Conservation (phyloP, 2,888 invertebrate species). For the Drosophila diplacantha region DNA sequence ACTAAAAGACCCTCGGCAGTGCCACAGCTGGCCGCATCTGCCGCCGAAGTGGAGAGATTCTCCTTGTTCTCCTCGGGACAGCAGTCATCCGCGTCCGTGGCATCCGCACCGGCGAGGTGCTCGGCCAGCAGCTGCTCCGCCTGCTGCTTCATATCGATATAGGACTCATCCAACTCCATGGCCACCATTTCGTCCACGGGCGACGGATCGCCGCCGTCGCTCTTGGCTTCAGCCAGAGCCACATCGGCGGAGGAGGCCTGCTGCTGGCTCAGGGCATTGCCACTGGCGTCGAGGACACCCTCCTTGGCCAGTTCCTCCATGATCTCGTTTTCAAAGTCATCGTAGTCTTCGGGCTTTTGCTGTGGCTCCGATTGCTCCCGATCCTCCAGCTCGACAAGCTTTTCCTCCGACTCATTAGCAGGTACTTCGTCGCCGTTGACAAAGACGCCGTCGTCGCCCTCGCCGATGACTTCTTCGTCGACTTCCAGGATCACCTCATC, state of each 20-base stretch:
- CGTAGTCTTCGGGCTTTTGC: conserved; percentile 36
- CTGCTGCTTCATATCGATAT: conserved; percentile 10
- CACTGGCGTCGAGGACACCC: conserved; percentile 55
- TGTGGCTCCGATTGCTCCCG: background rate
- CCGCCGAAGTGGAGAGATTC: conserved; percentile 46
- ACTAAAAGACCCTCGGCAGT: conserved; percentile 16
- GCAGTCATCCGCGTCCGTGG: conserved; percentile 1
- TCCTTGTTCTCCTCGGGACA: conserved; percentile 58
- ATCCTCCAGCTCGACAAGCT: background rate
- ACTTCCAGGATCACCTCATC: conserved; percentile 4
- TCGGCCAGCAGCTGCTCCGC: conserved; percentile 17
- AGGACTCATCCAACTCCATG: conserved; percentile 22
- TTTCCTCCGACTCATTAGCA: background rate
- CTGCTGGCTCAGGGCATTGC: conserved; percentile 55
- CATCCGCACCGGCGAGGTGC: background rate
- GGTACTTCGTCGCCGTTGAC: conserved; percentile 20
- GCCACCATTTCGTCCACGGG: conserved; percentile 24
- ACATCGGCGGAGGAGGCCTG: background rate
- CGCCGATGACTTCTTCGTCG: background rate
- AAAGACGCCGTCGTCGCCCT: background rate
- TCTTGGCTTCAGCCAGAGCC: background rate
- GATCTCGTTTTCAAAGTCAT: conserved; percentile 59
- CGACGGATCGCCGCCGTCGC: background rate
- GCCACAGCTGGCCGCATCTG: conserved; percentile 8
- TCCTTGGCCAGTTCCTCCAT: conserved; percentile 53